These are phyloP conservation scores for Pegea sp. DNA, from an alignment of 23 tunicate genomes.

Conservation along the genomic window DNA sequence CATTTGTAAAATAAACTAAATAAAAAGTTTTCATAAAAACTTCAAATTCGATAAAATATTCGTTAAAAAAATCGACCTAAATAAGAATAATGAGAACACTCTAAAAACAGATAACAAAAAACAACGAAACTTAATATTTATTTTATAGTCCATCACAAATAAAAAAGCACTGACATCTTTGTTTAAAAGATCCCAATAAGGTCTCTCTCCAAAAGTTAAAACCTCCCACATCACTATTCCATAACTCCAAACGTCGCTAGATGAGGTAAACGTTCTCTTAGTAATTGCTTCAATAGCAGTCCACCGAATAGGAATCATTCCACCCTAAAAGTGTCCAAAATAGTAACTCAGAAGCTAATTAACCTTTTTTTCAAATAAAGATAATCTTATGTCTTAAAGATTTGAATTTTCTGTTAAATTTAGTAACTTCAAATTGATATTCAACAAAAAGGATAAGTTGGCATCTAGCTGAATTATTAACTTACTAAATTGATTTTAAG, in stretches of 20 bases:
- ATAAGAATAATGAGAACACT: too few species aligned
- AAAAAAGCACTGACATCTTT: constrained; percentile 70
- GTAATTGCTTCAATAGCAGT: constrained; percentile 97
- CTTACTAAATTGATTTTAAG: too few species aligned
- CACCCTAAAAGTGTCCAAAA: constrained; percentile 94
- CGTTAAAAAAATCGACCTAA: too few species aligned
- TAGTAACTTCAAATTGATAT: too few species aligned
- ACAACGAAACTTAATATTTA: not conserved
- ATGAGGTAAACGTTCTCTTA: constrained; percentile 55
- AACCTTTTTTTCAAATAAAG: constrained; percentile 1
- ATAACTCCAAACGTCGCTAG: constrained; percentile 99
- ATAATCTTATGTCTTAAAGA: too few species aligned
- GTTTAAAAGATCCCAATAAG: constrained; percentile 97
- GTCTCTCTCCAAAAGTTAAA: constrained; percentile 79
- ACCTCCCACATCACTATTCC: constrained; percentile 97
- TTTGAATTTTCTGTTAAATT: too few species aligned
- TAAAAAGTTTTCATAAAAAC: too few species aligned
- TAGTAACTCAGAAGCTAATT: too few species aligned
- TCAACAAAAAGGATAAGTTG: too few species aligned
- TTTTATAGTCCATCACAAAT: not conserved
- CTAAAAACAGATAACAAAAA: constrained; percentile 1
- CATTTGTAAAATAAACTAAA: too few species aligned
- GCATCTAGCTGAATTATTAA: too few species aligned
- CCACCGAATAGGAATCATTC: constrained; percentile 97
- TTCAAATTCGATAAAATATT: too few species aligned